Evolutionary conservation across 2,888 invertebrate species (phyloP).

Genomic region (Prosapia bicincta): DNA sequence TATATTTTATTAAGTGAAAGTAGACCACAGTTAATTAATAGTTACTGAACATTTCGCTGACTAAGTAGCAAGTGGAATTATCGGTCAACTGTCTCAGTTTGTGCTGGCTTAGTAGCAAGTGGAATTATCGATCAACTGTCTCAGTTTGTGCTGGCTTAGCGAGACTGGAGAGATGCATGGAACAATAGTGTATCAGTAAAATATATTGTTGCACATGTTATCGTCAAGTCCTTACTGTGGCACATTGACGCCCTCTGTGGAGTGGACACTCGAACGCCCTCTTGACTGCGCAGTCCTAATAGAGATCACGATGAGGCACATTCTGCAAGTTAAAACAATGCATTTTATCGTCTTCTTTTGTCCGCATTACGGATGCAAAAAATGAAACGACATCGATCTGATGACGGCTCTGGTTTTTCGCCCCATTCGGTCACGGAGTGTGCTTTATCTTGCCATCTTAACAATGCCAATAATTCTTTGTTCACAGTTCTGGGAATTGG

Average conservation of each 20-base stretch:
- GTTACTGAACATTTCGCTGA: too few species aligned
- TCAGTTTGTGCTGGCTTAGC: too few species aligned
- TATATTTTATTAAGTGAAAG: too few species aligned
- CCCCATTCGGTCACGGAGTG: not conserved
- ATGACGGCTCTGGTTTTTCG: not conserved
- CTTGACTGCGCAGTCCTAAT: not conserved
- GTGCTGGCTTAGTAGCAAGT: too few species aligned
- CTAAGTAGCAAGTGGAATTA: too few species aligned
- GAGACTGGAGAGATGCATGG: too few species aligned
- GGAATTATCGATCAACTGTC: too few species aligned
- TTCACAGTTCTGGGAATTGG: slow-evolving; percentile 2
- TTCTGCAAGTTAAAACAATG: not conserved
- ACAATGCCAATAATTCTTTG: slow-evolving; percentile 2
- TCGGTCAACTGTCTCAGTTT: too few species aligned
- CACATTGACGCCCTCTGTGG: not conserved
- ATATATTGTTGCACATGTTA: not conserved
- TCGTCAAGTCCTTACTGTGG: not conserved
- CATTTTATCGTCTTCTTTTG: not conserved
- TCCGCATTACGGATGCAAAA: slow-evolving; percentile 1
- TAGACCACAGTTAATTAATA: too few species aligned
- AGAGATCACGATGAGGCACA: not conserved
- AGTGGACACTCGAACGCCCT: not conserved
- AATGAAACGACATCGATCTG: not conserved
- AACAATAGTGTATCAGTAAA: not conserved
- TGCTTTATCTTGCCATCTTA: not conserved